phyloP scores from a whole-genome alignment of 2,113 vertebrate genomes.

The Gila orcuttii region DNA sequence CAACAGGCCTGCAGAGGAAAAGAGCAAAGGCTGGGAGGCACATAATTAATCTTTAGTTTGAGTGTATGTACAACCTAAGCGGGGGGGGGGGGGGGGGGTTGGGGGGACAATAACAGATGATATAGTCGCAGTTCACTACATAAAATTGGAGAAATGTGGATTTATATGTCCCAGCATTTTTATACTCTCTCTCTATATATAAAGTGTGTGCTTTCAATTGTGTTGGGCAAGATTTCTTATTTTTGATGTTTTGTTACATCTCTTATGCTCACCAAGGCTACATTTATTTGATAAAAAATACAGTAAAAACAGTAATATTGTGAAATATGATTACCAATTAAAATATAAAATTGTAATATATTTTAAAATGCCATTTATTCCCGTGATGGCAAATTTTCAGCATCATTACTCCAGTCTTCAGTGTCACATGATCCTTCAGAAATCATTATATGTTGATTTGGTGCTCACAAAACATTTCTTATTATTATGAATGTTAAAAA shows the following conservation, averaged over 20 bases:
- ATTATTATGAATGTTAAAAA: background rate
- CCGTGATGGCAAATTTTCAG: background rate
- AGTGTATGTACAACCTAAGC: slow-evolving; percentile 30
- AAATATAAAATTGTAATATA: background rate
- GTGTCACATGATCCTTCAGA: background rate
- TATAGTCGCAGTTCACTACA: background rate
- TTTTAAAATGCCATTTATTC: background rate
- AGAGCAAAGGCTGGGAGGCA: background rate
- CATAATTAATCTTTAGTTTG: background rate
- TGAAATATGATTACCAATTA: too few relatives aligned
- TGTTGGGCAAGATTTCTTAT: too few relatives aligned
- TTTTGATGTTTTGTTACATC: too few relatives aligned
- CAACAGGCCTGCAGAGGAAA: slow-evolving; percentile 36
- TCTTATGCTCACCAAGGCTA: too few relatives aligned
- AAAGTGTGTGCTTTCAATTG: too few relatives aligned
- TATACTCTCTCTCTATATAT: background rate
- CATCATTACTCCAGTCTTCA: background rate
- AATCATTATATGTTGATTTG: background rate
- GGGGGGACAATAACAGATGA: slow-evolving; percentile 23
- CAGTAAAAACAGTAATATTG: too few relatives aligned
- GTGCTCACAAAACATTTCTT: background rate
- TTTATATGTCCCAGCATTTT: background rate
- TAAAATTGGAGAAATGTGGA: background rate
- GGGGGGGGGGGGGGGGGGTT: too few relatives aligned
- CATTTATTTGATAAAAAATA: too few relatives aligned